Base-by-base conservation (phyloP, 2,797 vertebrate species). In the Pseudochromis fuscus region DNA sequence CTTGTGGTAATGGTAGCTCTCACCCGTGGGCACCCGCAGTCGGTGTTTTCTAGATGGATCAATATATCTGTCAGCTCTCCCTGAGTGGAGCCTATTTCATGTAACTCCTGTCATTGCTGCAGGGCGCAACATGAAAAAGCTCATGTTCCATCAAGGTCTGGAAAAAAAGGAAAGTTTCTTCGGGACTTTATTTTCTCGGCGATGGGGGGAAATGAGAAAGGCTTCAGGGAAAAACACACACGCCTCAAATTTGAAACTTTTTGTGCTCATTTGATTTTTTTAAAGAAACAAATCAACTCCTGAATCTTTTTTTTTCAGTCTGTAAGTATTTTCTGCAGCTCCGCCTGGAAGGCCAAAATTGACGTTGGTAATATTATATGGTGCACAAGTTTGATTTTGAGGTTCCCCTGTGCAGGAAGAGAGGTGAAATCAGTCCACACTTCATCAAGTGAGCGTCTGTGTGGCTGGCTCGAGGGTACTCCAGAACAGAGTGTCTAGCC, bases 291-390 rank as follows among this genome's bases (percentile, higher is more conserved):
- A 76, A 51, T 5, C 12, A 63, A n/a, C 27, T 48, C n/a, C 27
- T 18, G 16, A 4, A 4, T 21, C 12, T 24, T 57, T 56, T 49
- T 30, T 30, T 8, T 44, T 9, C 10, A 12, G 40, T 38, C 35
- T 71, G 15, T 33, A 11, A 8, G 6, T n/a, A 9, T 19, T 55
- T 4, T 19, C 10, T 19, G 21, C 30, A 24, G 2, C 46, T 71
- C 21, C 23, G 86, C 86, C 91, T 89, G 84, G 90, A 86, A 56
- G 88, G 51, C 67, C 75, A 76, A 42, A n/a, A 65, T 51, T 45
- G 1, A 46, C 9, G 24, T 70, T 85, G 82, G 88, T 92, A 88
- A 94, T 95, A 89, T 95, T 94, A 93, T 77, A 92, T 91, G 24
- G 75, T 69, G 42, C 64, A 70, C 8, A 68, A 11, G 28, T 68